A percentile compares a stretch with the other conserved stretches of the same genome.
phyloP scores from a whole-genome alignment of 2,113 vertebrate genomes.

The Pogona vitticeps region DNA sequence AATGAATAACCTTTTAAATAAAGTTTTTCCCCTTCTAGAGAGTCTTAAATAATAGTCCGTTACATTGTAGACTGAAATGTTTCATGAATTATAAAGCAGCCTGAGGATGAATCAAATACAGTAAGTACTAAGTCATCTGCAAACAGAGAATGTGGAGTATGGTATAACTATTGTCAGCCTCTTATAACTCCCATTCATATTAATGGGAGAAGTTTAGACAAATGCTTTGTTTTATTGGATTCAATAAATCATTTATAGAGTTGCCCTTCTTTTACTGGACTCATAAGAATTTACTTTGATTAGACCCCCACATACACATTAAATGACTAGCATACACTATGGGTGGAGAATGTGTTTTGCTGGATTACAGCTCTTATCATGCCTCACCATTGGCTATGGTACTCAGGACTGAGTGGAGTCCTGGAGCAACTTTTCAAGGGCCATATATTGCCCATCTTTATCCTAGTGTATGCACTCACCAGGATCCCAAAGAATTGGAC shows the following conservation, averaged over 20 bases:
- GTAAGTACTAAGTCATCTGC: background rate
- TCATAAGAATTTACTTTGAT: background rate
- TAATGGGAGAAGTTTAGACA: background rate
- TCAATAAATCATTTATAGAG: background rate
- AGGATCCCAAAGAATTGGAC: background rate
- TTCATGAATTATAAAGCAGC: background rate
- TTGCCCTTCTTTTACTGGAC: background rate
- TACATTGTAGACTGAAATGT: background rate
- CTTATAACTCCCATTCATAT: background rate
- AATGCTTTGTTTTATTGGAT: background rate
- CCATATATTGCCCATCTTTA: no score
- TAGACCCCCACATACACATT: background rate
- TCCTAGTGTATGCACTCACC: background rate
- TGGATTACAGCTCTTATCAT: no score
- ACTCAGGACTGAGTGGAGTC: no score
- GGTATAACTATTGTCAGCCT: background rate
- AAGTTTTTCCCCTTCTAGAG: background rate
- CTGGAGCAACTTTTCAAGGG: no score
- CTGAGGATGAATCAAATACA: constrained; percentile 2
- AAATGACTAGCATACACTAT: background rate
- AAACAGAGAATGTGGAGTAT: background rate
- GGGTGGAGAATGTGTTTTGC: no score
- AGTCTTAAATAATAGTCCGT: constrained; percentile 14
- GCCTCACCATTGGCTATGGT: no score
- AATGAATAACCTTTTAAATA: constrained; percentile 15